Conservation (phyloP, 1,140 invertebrate species). For the Aradophagus sp. region DNA sequence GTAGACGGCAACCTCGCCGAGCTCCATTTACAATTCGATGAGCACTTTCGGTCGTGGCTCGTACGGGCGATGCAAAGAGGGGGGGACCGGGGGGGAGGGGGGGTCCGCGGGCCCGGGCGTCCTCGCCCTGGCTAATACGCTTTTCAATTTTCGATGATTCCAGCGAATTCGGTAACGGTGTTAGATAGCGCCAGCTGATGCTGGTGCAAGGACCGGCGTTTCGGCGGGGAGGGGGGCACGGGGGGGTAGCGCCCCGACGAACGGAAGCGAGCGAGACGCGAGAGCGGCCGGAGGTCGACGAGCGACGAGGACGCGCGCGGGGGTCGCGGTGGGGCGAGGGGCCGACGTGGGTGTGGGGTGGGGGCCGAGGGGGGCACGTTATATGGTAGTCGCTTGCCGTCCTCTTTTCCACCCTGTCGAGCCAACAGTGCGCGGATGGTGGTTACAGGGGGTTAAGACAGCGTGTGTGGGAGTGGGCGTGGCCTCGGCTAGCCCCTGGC, state of each 20-base stretch:
- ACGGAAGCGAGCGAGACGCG: slow-evolving; percentile 22
- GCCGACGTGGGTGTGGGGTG: slow-evolving; percentile 12
- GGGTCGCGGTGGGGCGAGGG: slow-evolving; percentile 9
- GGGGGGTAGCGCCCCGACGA: slow-evolving; percentile 12
- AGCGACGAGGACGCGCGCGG: not conserved
- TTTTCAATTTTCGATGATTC: slow-evolving; percentile 76
- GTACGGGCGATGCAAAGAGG: too few species aligned
- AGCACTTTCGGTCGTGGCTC: slow-evolving; percentile 51
- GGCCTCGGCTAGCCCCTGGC: slow-evolving; percentile 71
- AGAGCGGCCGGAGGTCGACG: not conserved
- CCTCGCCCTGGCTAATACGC: too few species aligned
- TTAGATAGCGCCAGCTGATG: slow-evolving; percentile 61
- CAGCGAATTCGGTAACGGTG: slow-evolving; percentile 71
- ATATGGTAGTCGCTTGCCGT: slow-evolving; percentile 54
- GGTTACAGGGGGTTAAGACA: slow-evolving; percentile 71
- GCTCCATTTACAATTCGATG: slow-evolving; percentile 52
- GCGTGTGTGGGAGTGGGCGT: slow-evolving; percentile 75
- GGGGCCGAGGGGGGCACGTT: slow-evolving; percentile 27
- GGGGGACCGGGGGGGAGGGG: too few species aligned
- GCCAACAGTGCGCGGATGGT: slow-evolving; percentile 60
- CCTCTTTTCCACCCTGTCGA: slow-evolving; percentile 57
- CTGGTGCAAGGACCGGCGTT: slow-evolving; percentile 27
- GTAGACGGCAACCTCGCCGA: slow-evolving; percentile 33
- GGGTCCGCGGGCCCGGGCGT: too few species aligned
- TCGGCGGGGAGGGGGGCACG: slow-evolving; percentile 24